Evolutionary conservation across 2,113 vertebrate species (phyloP).

Genomic region (Oncorhynchus kisutch): DNA sequence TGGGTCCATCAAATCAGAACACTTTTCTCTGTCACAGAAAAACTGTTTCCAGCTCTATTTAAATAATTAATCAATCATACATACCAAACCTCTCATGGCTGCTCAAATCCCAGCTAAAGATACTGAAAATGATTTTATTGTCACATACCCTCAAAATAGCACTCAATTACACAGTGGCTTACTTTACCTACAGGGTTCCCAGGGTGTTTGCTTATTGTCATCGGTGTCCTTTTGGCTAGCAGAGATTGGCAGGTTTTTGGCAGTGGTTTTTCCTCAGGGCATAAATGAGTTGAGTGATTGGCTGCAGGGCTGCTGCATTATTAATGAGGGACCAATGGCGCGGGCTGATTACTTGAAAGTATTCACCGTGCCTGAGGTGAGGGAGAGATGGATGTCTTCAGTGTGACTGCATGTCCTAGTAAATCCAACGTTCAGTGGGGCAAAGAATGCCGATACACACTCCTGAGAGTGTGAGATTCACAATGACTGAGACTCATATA

Average conservation of each 20-base stretch:
- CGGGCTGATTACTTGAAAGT: constrained; percentile 74
- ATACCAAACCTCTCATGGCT: constrained; percentile 31
- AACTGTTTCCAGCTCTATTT: constrained; percentile 4
- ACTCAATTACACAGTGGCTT: background rate
- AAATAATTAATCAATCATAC: constrained; percentile 54
- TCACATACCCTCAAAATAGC: background rate
- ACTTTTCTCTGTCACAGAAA: constrained; percentile 35
- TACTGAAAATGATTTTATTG: constrained; percentile 17
- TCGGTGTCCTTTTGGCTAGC: constrained; percentile 54
- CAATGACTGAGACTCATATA: background rate
- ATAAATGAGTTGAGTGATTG: constrained; percentile 66
- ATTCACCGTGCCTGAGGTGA: constrained; percentile 52
- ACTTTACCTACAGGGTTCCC: background rate
- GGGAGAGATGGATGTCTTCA: constrained; percentile 15
- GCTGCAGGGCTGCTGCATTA: constrained; percentile 73
- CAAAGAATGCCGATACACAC: background rate
- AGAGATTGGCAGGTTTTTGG: constrained; percentile 44
- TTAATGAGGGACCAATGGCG: constrained; percentile 63
- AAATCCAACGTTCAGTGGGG: constrained; percentile 35
- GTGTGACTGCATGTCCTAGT: constrained; percentile 40
- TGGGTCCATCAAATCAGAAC: constrained; percentile 37
- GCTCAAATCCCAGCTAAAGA: constrained; percentile 26
- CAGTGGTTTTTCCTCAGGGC: constrained; percentile 33
- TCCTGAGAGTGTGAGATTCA: constrained; percentile 9
- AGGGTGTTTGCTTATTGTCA: constrained; percentile 55